Conservation (phyloP, 2,888 invertebrate genomes). For the Lysandra bellargus region DNA sequence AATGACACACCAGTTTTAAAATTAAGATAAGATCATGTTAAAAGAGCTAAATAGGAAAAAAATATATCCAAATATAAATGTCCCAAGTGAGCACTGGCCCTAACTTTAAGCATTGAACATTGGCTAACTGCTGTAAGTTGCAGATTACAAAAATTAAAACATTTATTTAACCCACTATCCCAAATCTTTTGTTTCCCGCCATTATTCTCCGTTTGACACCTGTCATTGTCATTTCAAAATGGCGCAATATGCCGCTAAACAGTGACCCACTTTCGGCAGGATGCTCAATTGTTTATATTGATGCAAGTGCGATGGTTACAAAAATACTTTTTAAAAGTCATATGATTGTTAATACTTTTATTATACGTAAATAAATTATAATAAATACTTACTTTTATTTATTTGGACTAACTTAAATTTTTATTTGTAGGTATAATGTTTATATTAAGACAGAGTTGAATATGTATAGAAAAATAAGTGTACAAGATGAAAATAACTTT, state of each 20-base stretch:
- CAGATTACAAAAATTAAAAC: constrained; percentile 1
- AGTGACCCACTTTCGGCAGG: constrained; percentile 10
- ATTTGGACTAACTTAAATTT: no score
- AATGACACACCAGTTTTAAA: no score
- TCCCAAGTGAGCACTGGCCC: neutral
- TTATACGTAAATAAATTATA: no score
- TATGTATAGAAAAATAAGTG: no score
- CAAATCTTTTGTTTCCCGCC: constrained; percentile 58
- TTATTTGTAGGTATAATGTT: no score
- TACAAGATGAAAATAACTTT: no score
- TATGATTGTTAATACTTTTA: no score
- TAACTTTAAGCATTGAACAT: neutral
- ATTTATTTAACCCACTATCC: constrained; percentile 59
- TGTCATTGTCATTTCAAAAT: constrained; percentile 46
- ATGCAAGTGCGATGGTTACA: constrained; percentile 2
- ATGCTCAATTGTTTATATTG: constrained; percentile 22
- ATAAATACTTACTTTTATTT: no score
- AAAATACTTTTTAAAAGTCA: neutral
- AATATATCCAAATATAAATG: no score
- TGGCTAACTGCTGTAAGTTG: neutral
- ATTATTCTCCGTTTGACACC: constrained; percentile 50
- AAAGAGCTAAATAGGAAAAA: no score
- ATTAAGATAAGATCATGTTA: no score
- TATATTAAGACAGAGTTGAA: no score
- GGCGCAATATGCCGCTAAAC: constrained; percentile 14